phyloP scores from a whole-genome alignment of 2,113 vertebrate species.

The Atlantisia rogersi region DNA sequence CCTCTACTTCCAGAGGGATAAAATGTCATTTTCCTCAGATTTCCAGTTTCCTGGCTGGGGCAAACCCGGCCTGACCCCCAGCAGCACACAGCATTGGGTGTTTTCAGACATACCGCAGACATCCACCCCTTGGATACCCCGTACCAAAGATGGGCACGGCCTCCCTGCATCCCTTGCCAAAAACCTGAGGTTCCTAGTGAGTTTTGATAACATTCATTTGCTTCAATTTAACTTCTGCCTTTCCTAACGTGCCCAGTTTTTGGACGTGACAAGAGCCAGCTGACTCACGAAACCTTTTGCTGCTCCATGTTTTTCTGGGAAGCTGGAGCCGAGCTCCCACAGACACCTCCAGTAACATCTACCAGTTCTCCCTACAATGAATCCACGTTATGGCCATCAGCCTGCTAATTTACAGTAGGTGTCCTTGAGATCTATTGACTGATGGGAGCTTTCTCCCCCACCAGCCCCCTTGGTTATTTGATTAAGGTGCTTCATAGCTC shows the following conservation, averaged over 20 bases:
- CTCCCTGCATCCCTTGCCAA: background rate
- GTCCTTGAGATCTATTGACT: background rate
- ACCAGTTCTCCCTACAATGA: background rate
- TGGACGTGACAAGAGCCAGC: fast-evolving
- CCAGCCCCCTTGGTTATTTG: background rate
- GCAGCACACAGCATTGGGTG: fast-evolving
- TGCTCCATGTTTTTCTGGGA: background rate
- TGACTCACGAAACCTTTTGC: fast-evolving
- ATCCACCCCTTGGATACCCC: fast-evolving
- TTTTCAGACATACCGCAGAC: fast-evolving
- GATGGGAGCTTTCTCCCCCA: background rate
- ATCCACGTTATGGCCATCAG: background rate
- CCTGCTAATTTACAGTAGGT: background rate
- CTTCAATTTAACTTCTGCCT: background rate
- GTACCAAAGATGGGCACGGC: fast-evolving
- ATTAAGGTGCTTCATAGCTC: background rate
- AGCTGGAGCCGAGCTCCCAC: fast-evolving
- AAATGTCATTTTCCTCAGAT: background rate
- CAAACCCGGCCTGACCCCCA: fast-evolving
- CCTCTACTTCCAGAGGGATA: fast-evolving
- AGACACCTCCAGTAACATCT: fast-evolving
- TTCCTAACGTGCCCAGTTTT: background rate
- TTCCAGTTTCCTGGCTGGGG: background rate
- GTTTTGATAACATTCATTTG: fast-evolving
- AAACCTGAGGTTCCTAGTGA: background rate